A percentile compares a stretch with the other conserved stretches of the same genome.
These are phyloP conservation scores for Epinotia ramella DNA, from an alignment of 2,888 invertebrate species.

Conservation along the genomic window DNA sequence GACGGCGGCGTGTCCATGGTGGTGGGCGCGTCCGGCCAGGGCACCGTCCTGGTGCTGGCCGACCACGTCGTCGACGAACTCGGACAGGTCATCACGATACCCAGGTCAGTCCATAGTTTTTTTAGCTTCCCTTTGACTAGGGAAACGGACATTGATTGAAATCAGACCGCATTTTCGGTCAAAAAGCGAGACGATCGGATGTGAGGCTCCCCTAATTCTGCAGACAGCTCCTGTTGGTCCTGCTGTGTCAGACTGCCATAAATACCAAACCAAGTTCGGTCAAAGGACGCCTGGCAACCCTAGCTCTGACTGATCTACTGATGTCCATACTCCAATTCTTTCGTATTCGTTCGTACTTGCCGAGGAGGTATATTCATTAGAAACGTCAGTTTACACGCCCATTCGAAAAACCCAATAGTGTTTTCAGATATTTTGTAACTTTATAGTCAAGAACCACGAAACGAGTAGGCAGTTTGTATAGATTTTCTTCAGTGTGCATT, in stretches of 20 bases:
- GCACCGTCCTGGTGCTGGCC: constrained; percentile 89
- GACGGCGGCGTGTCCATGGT: constrained; percentile 83
- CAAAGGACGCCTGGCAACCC: neutral
- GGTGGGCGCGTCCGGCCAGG: constrained; percentile 80
- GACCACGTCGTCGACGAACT: constrained; percentile 90
- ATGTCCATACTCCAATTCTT: neutral
- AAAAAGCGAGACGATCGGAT: neutral
- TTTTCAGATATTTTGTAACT: neutral
- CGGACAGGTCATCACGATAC: constrained; percentile 87
- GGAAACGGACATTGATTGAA: neutral
- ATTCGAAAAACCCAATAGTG: neutral
- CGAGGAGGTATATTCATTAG: neutral
- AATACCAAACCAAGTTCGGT: neutral
- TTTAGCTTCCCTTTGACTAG: neutral
- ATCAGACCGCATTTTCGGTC: neutral
- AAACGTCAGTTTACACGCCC: neutral
- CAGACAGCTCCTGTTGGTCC: neutral
- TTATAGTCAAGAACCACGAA: too few species aligned
- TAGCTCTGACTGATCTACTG: neutral
- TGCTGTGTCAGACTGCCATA: neutral
- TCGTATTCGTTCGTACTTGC: neutral
- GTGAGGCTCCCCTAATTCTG: neutral
- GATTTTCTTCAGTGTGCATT: neutral
- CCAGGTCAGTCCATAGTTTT: constrained; percentile 79
- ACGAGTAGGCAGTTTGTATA: neutral